Percentiles rank a stretch among this genome's conserved stretches.
These are phyloP conservation scores for Bovichtus diacanthus DNA, from an alignment of 2,797 vertebrate genomes.

Conservation along the genomic window DNA sequence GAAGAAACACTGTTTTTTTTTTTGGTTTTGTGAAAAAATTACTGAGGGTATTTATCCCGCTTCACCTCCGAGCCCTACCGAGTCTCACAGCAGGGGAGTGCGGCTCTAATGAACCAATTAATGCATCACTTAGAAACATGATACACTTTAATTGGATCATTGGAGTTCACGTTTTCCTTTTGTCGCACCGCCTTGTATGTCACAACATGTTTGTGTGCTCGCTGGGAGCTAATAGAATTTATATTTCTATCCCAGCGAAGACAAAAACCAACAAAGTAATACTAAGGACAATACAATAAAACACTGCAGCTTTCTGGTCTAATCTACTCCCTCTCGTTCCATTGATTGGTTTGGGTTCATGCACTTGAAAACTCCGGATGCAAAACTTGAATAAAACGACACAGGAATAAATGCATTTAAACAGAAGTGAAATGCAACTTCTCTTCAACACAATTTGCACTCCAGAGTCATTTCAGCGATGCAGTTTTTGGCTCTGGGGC, in stretches of 20 bases:
- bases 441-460: constrained; percentile 42
- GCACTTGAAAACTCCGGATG: constrained; percentile 4
- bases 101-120: constrained; percentile 41
- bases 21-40: constrained; percentile 19
- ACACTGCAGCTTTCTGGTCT: neutral
- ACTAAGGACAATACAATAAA: neutral
- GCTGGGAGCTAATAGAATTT: neutral
- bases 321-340: neutral
- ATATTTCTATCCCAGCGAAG: neutral
- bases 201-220: neutral
- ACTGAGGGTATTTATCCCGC: constrained; percentile 18
- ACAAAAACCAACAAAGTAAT: constrained; percentile 5
- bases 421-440: constrained; percentile 32
- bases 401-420: constrained; percentile 31
- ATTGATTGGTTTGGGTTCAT: constrained; percentile 15
- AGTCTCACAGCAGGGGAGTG: constrained; percentile 31
- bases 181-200: neutral
- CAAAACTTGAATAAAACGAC: constrained; percentile 6
- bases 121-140: constrained; percentile 29
- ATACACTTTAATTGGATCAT: constrained; percentile 36
- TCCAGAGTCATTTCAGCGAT: constrained; percentile 36
- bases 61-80: constrained; percentile 28
- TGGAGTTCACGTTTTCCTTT: constrained; percentile 18
- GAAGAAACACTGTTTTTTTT: constrained; percentile 16
- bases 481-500: constrained; percentile 24